Evolutionary conservation across 2,888 invertebrate species (phyloP).

Genomic region (Agrochola litura): DNA sequence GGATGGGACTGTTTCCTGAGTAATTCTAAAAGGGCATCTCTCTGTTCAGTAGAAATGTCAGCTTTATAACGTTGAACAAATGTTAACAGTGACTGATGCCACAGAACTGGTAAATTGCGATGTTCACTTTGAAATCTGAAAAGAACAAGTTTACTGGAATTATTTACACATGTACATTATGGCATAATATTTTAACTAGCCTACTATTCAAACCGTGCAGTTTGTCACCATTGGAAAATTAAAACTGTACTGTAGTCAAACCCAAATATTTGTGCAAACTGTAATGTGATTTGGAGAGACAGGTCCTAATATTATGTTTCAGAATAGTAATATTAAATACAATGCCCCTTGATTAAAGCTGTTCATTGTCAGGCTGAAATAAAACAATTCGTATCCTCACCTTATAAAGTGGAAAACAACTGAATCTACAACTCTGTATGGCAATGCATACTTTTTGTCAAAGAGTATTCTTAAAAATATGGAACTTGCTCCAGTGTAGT

Average conservation of each 20-base stretch:
- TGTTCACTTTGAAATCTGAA: slow-evolving; percentile 95
- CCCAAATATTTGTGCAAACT: background rate
- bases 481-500: slow-evolving; percentile 98
- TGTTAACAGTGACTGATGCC: slow-evolving; percentile 98
- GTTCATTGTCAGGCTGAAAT: background rate
- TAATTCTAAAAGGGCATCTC: slow-evolving; percentile 95
- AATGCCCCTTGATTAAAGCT: background rate
- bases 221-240: background rate
- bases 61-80: slow-evolving; percentile 99
- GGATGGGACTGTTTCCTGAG: slow-evolving; percentile 93
- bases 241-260: background rate
- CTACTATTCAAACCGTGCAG: background rate
- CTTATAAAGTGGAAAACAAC: slow-evolving; percentile 98
- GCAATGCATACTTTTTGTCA: slow-evolving; percentile 99
- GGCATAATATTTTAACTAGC: background rate
- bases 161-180: background rate
- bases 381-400: slow-evolving; percentile 84
- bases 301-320: background rate
- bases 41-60: slow-evolving; percentile 98
- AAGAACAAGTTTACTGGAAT: slow-evolving; percentile 19
- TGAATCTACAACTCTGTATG: slow-evolving; percentile 98
- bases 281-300: background rate
- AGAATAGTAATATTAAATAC: background rate
- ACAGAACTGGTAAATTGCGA: slow-evolving; percentile 97
- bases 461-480: slow-evolving; percentile 98